These are phyloP conservation scores for Trachemys scripta DNA, from an alignment of 2,113 vertebrate species.

Conservation along the genomic window DNA sequence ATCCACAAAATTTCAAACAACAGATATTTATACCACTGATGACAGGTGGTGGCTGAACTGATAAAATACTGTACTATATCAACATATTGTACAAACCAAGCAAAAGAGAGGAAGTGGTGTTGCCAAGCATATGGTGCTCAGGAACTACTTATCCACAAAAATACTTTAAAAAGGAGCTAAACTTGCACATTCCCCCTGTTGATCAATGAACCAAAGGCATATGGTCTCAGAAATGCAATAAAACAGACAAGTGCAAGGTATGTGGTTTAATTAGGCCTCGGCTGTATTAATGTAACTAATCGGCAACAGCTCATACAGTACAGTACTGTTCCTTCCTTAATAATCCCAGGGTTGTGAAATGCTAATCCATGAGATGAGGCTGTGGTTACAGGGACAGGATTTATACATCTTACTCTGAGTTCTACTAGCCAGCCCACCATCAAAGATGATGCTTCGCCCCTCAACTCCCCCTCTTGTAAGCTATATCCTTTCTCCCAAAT, in stretches of 20 bases:
- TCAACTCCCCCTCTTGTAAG: fast-evolving
- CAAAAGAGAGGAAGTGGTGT: not conserved
- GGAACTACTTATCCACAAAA: not conserved
- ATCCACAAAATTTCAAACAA: not conserved
- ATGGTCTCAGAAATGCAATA: not conserved
- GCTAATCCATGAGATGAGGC: not conserved
- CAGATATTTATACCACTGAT: not conserved
- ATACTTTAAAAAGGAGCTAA: not conserved
- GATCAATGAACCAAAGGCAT: not conserved
- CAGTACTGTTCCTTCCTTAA: not conserved
- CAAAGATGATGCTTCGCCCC: not conserved
- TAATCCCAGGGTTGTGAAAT: not conserved
- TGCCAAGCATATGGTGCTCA: not conserved
- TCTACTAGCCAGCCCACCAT: not conserved
- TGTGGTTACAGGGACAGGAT: too few relatives aligned
- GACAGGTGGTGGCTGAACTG: not conserved
- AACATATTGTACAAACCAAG: not conserved
- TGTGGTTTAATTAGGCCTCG: too few relatives aligned
- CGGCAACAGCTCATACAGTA: not conserved
- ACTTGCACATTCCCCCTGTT: not conserved
- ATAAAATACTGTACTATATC: not conserved
- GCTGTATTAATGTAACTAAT: too few relatives aligned
- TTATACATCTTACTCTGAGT: too few relatives aligned
- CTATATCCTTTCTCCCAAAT: not conserved
- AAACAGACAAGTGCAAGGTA: too few relatives aligned